Conservation (phyloP, 2,888 invertebrate genomes). For the Conus canariensis region DNA sequence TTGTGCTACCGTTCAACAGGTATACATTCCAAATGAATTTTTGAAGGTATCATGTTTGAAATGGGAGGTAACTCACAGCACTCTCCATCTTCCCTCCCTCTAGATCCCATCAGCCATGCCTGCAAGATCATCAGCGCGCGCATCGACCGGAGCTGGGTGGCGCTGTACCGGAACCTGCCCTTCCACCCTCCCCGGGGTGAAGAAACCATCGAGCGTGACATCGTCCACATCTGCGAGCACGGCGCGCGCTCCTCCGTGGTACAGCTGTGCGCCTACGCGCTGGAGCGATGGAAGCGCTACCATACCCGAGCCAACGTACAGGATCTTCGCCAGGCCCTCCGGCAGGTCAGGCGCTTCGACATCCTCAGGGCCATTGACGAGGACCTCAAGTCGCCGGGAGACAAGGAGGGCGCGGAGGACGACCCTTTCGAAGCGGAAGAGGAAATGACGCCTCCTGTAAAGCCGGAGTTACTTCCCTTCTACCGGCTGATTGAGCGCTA, state of each 20-base stretch:
- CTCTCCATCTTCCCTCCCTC: constrained; percentile 49
- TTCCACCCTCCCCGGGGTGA: constrained; percentile 73
- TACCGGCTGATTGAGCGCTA: constrained; percentile 69
- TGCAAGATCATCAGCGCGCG: constrained; percentile 62
- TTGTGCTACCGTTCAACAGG: too few species aligned
- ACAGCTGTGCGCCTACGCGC: constrained; percentile 55
- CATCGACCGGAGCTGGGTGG: constrained; percentile 70
- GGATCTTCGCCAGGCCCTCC: constrained; percentile 64
- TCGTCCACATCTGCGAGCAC: constrained; percentile 61
- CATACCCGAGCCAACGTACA: constrained; percentile 71
- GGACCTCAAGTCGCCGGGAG: constrained; percentile 59
- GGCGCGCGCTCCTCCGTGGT: constrained; percentile 59
- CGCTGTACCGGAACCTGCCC: constrained; percentile 70
- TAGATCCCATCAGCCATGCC: constrained; percentile 66
- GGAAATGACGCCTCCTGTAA: constrained; percentile 61
- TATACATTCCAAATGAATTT: too few species aligned
- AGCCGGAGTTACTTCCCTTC: constrained; percentile 68
- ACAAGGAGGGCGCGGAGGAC: constrained; percentile 40
- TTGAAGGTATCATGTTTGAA: too few species aligned
- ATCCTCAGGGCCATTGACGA: constrained; percentile 59
- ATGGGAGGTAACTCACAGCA: not conserved
- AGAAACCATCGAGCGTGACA: constrained; percentile 70
- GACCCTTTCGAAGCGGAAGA: constrained; percentile 55
- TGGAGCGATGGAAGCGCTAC: constrained; percentile 71
- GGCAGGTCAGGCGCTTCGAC: constrained; percentile 61